Conservation (phyloP, 2,113 vertebrate species). For the Alethe castanea region DNA sequence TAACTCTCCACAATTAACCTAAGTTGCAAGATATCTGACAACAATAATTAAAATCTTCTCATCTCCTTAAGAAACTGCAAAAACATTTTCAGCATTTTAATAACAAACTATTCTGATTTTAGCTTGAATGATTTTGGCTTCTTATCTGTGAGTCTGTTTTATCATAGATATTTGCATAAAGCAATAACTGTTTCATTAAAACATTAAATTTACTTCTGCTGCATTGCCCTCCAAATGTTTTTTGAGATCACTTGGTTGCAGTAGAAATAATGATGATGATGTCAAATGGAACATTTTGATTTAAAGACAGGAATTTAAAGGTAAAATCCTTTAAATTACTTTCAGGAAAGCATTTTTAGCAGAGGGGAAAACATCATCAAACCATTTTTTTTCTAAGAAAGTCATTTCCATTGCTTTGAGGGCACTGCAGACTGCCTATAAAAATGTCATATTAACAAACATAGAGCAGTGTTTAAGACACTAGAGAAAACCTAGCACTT, state of each 20-base stretch:
- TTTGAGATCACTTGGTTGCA: background rate
- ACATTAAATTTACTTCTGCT: background rate
- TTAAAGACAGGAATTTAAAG: background rate
- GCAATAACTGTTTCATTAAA: background rate
- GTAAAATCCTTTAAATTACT: background rate
- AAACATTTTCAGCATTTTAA: constrained; percentile 23
- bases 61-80: background rate
- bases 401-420: background rate
- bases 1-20: background rate
- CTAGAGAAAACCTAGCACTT: background rate
- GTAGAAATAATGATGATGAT: background rate
- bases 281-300: background rate
- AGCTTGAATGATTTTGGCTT: constrained; percentile 29
- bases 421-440: background rate
- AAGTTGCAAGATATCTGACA: background rate
- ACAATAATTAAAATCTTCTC: constrained; percentile 24
- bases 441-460: background rate
- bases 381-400: background rate
- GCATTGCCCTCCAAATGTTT: background rate
- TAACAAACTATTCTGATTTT: constrained; percentile 21
- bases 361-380: background rate
- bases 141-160: background rate
- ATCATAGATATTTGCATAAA: background rate
- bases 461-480: background rate
- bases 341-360: background rate